These are phyloP conservation scores for Gallinago jamesoni DNA, from an alignment of 2,113 vertebrate genomes.

Conservation along the genomic window DNA sequence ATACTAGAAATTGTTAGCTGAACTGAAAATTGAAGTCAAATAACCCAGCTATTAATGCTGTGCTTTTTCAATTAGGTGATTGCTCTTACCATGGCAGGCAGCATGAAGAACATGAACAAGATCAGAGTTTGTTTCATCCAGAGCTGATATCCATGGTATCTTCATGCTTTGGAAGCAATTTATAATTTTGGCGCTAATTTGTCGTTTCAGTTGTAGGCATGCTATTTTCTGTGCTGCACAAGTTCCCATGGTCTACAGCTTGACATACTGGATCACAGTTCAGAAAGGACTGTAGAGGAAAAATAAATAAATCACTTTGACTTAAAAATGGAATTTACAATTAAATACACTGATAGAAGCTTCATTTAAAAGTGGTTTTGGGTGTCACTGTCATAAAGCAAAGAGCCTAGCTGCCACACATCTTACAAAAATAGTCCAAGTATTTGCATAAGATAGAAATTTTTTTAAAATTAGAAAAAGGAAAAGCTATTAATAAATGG, in stretches of 20 bases:
- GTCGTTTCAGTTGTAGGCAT: background rate
- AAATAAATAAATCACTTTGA: background rate
- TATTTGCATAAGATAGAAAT: background rate
- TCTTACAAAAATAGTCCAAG: background rate
- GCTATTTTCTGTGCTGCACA: background rate
- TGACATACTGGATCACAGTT: background rate
- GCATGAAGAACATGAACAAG: background rate
- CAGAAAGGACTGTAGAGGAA: background rate
- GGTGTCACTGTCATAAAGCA: background rate
- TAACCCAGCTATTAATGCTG: background rate
- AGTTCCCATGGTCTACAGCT: background rate
- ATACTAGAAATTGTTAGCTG: background rate
- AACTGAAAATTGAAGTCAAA: background rate
- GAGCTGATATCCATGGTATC: background rate
- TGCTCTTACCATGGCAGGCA: background rate
- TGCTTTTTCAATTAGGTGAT: background rate
- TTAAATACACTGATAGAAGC: background rate
- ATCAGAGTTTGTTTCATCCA: background rate
- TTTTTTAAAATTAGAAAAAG: background rate
- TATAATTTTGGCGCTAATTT: slow-evolving; percentile 16
- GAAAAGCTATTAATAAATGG: slow-evolving; percentile 11
- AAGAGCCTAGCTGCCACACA: background rate
- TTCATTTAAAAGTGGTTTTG: background rate
- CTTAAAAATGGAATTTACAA: slow-evolving; percentile 17
- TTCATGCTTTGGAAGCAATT: background rate